phyloP scores from a whole-genome alignment of 2,113 vertebrate genomes.

The Aramus guarauna region DNA sequence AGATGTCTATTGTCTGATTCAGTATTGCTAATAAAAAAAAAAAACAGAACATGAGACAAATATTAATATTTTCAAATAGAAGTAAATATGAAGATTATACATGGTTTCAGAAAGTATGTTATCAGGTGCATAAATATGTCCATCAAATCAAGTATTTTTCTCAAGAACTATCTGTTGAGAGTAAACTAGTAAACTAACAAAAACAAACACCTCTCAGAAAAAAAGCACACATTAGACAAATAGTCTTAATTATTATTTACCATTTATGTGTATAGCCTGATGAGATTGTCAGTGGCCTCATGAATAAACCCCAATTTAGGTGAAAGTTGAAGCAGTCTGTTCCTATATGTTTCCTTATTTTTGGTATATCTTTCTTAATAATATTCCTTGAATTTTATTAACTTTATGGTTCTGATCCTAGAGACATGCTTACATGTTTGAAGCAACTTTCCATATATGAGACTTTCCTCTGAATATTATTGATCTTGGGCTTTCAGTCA shows the following conservation, averaged over 20 bases:
- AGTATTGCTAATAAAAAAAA: slow-evolving; percentile 66
- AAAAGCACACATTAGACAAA: rapidly evolving
- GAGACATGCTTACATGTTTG: not conserved
- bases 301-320: not conserved
- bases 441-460: not conserved
- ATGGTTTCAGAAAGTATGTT: not conserved
- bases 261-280: not conserved
- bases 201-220: not conserved
- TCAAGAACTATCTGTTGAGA: not conserved
- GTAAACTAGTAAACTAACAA: not conserved
- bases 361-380: not conserved
- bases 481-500: not conserved
- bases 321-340: not conserved
- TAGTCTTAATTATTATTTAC: not conserved
- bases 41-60: not conserved
- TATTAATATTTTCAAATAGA: not conserved
- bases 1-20: slow-evolving; percentile 76
- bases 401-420: not conserved
- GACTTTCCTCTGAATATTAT: not conserved
- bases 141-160: not conserved
- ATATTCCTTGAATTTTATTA: not conserved
- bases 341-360: not conserved
- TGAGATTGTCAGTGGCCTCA: not conserved
- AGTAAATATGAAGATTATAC: not conserved
- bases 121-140: not conserved